These are phyloP conservation scores for Hirtodrosophila confusa DNA, from an alignment of 2,888 invertebrate species.

Conservation along the genomic window DNA sequence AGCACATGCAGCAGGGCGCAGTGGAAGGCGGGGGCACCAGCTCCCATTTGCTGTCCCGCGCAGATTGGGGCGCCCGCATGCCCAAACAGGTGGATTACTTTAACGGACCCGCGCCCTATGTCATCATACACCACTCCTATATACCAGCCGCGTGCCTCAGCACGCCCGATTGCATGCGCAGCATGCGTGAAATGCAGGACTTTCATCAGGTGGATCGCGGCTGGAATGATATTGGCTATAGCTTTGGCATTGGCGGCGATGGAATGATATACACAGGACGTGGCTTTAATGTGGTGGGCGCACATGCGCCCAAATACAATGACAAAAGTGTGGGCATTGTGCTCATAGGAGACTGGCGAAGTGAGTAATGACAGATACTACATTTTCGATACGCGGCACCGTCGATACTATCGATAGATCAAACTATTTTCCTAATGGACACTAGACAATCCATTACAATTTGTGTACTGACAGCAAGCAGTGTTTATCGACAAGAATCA, in stretches of 20 bases:
- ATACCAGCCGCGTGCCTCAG: conserved; percentile 87
- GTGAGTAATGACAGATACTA: conserved; percentile 84
- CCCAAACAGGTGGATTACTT: conserved; percentile 85
- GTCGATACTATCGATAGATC: background rate
- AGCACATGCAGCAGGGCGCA: conserved; percentile 63
- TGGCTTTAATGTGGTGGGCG: conserved; percentile 89
- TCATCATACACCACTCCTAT: conserved; percentile 90
- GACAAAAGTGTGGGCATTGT: conserved; percentile 89
- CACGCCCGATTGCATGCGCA: conserved; percentile 85
- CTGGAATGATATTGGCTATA: conserved; percentile 90
- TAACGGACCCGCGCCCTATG: conserved; percentile 87
- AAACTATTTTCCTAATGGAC: background rate
- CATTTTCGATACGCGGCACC: background rate
- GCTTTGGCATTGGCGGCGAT: conserved; percentile 90
- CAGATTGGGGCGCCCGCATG: conserved; percentile 87
- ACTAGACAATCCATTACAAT: background rate
- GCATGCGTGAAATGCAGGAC: conserved; percentile 88
- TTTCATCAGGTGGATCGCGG: conserved; percentile 86
- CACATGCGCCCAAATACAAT: conserved; percentile 89
- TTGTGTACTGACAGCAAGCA: too few relatives aligned
- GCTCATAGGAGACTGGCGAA: conserved; percentile 89
- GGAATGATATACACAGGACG: conserved; percentile 89
- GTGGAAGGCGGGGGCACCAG: conserved; percentile 21
- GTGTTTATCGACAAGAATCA: too few relatives aligned
- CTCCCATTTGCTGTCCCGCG: conserved; percentile 83